These are phyloP conservation scores for Brachypterus glaber DNA, from an alignment of 2,888 invertebrate genomes.

Conservation along the genomic window DNA sequence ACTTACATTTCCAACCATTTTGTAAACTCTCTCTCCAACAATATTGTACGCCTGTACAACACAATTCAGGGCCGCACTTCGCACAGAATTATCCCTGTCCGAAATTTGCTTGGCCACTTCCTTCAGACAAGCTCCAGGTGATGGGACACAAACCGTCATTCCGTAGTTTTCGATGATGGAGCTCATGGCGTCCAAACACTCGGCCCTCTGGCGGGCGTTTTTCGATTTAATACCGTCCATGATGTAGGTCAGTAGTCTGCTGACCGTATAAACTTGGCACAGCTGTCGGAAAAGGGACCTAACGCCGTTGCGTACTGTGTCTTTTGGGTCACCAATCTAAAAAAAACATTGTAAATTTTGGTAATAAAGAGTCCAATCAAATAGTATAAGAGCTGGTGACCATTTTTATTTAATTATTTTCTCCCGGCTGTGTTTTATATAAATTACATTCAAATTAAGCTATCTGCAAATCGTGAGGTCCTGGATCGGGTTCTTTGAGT, in stretches of 20 bases:
- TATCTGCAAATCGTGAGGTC: too few relatives aligned
- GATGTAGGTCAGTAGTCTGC: conserved; percentile 78
- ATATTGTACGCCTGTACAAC: conserved; percentile 83
- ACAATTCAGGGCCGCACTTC: conserved; percentile 92
- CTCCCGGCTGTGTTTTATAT: too few relatives aligned
- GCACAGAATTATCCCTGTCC: conserved; percentile 90
- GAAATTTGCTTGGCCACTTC: conserved; percentile 92
- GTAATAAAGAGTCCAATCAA: too few relatives aligned
- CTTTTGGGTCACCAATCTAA: conserved; percentile 91
- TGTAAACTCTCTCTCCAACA: conserved; percentile 84
- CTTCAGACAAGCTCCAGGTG: conserved; percentile 69
- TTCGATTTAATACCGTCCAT: conserved; percentile 96
- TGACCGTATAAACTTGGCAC: conserved; percentile 76
- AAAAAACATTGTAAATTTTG: too few relatives aligned
- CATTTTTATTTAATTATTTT: too few relatives aligned
- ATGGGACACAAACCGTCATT: conserved; percentile 71
- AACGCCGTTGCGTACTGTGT: conserved; percentile 84
- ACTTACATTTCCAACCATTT: conserved; percentile 77
- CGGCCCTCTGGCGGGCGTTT: conserved; percentile 91
- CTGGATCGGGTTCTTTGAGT: too few relatives aligned
- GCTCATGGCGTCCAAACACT: conserved; percentile 88
- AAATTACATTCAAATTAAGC: too few relatives aligned
- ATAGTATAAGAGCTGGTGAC: too few relatives aligned
- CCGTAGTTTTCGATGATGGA: conserved; percentile 79
- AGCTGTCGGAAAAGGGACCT: conserved; percentile 77